Evolutionary conservation across 2,113 vertebrate genomes (phyloP), one percentile per base, ranked within the genome.

Genomic region (Microcebus lehilahytsara): DNA sequence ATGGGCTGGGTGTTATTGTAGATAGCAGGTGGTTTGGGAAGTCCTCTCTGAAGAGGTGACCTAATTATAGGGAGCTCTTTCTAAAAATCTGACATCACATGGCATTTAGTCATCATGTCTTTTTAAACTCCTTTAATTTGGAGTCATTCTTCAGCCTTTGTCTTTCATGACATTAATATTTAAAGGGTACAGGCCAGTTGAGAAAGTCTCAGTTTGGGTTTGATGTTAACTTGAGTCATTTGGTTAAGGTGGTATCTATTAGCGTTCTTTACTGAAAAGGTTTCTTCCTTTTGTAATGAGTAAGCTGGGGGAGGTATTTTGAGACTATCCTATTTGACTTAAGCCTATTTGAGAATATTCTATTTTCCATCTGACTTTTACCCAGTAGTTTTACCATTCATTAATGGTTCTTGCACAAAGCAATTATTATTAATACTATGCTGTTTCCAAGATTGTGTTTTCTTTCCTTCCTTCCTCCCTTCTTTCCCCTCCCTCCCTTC

Each of bases 241-340:
- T 80, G 58, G 11, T 75, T 86, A 75, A 81, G 42, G 30, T 32
- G n/a, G 22, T 64, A 30, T 58, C 91, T 84, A 23, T 69, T 67
- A n/a, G 42, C 6, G 64, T 95, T 62, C 71, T 84, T 95, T 37
- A 64, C 58, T 62, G 12, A 83, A 32, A 75, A 95, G 42, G 42
- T 91, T 84, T 74, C 62, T 93, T 93, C 40, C 51, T 27, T 91
- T 71, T 62, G 67, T 84, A 84, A 87, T 42, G 62, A n/a, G n/a
- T 49, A n/a, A 74, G 9, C 22, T 77, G 42, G 27, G 58, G n/a
- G 69, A 88, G 51, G 46, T 37, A 62, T 83, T 71, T 23, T 75
- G 81, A 93, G 34, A 66, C 12, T 87, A 10, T 49, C 40, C 49
- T 87, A 11, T 60, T 46, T 58, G 42, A 93, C 64, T 58, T 64